These are phyloP conservation scores for Theocolax elegans DNA, from an alignment of 1,140 invertebrate genomes.

Conservation along the genomic window DNA sequence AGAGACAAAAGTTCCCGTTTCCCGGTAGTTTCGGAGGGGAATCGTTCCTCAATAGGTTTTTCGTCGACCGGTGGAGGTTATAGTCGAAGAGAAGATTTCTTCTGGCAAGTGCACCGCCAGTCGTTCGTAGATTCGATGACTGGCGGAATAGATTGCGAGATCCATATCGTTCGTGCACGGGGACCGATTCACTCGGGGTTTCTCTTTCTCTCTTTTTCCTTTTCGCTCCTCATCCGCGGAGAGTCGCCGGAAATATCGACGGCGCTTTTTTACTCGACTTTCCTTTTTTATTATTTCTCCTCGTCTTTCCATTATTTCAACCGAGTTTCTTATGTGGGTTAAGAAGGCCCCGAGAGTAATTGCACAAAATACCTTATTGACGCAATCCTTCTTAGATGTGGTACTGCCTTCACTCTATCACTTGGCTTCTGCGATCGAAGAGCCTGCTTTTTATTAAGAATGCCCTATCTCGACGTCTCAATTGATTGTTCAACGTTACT, in stretches of 20 bases:
- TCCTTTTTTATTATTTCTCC: neutral
- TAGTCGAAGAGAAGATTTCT: slow-evolving; percentile 20
- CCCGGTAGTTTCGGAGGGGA: slow-evolving; percentile 3
- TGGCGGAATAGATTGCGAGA: slow-evolving; percentile 35
- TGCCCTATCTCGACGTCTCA: neutral
- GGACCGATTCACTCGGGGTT: neutral
- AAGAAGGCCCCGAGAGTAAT: slow-evolving; percentile 27
- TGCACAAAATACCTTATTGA: slow-evolving; percentile 38
- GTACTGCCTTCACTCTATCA: neutral
- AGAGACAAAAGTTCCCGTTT: neutral
- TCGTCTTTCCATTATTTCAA: slow-evolving; percentile 22
- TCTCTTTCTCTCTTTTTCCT: too few relatives aligned
- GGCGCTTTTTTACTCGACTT: neutral
- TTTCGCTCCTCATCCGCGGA: neutral
- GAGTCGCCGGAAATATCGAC: slow-evolving; percentile 3
- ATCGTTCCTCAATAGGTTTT: slow-evolving; percentile 24
- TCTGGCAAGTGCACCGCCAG: neutral
- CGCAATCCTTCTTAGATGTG: slow-evolving; percentile 4
- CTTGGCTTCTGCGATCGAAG: neutral
- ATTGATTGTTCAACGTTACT: slow-evolving; percentile 11
- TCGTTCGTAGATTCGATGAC: slow-evolving; percentile 31
- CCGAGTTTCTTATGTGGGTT: slow-evolving; percentile 32
- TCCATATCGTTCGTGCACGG: slow-evolving; percentile 18
- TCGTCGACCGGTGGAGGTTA: neutral
- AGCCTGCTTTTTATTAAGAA: slow-evolving; percentile 7